A percentile compares a stretch with the other conserved stretches of the same genome.
Evolutionary conservation across 2,888 invertebrate genomes (phyloP).

Genomic region (Noctua pronuba): DNA sequence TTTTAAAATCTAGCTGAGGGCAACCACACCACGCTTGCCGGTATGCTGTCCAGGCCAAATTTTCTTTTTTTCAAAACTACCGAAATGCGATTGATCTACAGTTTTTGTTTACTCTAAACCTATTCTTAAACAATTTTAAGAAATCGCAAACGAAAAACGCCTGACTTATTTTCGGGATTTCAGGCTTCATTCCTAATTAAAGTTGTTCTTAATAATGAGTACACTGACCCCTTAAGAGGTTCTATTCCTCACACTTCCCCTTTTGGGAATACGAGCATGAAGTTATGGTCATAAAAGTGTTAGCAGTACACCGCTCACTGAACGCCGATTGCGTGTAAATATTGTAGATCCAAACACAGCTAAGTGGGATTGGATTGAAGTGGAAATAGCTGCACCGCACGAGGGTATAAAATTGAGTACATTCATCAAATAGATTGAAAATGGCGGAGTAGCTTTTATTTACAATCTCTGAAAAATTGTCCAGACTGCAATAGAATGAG

Average conservation of each 20-base stretch:
- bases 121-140: no score
- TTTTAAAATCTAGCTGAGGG: no score
- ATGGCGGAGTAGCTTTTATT: neutral
- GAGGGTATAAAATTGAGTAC: conserved; percentile 19
- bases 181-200: neutral
- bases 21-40: no score
- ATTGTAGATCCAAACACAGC: conserved; percentile 50
- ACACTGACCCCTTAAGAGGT: neutral
- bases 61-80: no score
- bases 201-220: neutral
- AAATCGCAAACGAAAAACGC: no score
- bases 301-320: conserved; percentile 15
- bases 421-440: conserved; percentile 30
- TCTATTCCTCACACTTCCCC: neutral
- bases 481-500: neutral
- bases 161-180: neutral
- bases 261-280: neutral
- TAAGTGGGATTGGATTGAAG: conserved; percentile 46
- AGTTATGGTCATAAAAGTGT: conserved; percentile 37
- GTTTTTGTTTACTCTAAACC: no score
- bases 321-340: conserved; percentile 53
- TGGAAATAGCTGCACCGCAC: neutral
- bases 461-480: neutral
- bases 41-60: no score
- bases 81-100: no score